Conservation (phyloP, 2,888 invertebrate genomes). For the Lasioglossum vierecki region DNA sequence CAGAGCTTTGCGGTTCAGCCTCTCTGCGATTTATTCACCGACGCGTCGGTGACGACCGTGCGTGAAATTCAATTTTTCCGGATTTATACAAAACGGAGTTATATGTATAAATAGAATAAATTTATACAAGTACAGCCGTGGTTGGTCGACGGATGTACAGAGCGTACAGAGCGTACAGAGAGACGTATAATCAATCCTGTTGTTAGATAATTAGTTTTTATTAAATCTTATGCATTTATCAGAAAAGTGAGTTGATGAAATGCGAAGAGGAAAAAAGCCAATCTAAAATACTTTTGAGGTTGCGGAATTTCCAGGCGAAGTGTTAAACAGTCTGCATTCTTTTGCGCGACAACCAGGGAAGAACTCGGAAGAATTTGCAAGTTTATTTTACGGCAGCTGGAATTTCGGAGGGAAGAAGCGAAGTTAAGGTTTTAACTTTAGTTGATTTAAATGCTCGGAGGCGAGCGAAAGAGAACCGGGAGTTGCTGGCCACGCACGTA, state of each 20-base stretch:
- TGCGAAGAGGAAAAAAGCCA: background rate
- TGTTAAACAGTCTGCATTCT: background rate
- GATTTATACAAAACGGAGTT: background rate
- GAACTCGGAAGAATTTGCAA: background rate
- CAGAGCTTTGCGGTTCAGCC: background rate
- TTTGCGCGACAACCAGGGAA: background rate
- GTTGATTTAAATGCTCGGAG: background rate
- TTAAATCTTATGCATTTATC: background rate
- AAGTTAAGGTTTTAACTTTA: background rate
- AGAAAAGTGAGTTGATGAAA: background rate
- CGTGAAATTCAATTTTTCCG: background rate
- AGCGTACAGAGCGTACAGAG: no score
- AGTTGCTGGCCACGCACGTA: constrained; percentile 11
- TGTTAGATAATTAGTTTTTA: background rate
- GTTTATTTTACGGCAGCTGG: background rate
- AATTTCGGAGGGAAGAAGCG: background rate
- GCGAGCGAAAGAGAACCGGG: constrained; percentile 11
- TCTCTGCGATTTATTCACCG: background rate
- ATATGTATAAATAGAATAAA: no score
- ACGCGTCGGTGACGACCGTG: background rate
- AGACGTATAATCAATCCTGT: background rate
- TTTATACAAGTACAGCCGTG: background rate
- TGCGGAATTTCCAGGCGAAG: background rate
- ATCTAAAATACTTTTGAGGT: background rate
- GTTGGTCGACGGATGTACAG: background rate